Conservation (phyloP, 2,797 vertebrate species). For the Falco berigora region DNA sequence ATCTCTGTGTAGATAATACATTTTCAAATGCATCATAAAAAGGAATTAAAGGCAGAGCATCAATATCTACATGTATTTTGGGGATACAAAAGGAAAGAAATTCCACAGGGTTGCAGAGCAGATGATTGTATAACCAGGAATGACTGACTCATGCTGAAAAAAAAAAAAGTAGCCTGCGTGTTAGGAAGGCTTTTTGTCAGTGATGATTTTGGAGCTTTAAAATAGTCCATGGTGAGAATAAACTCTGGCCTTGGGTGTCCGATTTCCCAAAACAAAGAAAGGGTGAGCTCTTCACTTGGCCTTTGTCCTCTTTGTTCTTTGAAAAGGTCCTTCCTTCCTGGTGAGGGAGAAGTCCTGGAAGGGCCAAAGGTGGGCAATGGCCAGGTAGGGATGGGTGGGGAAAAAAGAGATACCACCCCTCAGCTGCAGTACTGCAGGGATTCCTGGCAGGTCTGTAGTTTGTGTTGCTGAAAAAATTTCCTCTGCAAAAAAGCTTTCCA, state of each 20-base stretch:
- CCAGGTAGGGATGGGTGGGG: background rate
- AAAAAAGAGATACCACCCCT: background rate
- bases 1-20: background rate
- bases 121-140: constrained; percentile 22
- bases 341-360: background rate
- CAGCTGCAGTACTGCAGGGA: background rate
- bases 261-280: background rate
- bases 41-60: background rate
- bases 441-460: background rate
- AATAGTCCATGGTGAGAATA: background rate
- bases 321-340: background rate
- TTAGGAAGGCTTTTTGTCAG: constrained; percentile 16
- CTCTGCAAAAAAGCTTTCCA: background rate
- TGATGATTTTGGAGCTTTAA: background rate
- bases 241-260: background rate
- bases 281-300: background rate
- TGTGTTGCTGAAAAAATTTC: background rate
- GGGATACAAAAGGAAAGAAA: background rate
- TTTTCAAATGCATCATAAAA: background rate
- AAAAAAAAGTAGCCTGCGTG: background rate
- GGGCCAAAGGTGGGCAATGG: background rate
- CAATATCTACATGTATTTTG: background rate
- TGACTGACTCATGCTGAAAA: background rate
- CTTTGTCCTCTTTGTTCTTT: background rate
- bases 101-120: background rate